Conservation (phyloP, 2,797 vertebrate genomes). For the Gastrophryne carolinensis region DNA sequence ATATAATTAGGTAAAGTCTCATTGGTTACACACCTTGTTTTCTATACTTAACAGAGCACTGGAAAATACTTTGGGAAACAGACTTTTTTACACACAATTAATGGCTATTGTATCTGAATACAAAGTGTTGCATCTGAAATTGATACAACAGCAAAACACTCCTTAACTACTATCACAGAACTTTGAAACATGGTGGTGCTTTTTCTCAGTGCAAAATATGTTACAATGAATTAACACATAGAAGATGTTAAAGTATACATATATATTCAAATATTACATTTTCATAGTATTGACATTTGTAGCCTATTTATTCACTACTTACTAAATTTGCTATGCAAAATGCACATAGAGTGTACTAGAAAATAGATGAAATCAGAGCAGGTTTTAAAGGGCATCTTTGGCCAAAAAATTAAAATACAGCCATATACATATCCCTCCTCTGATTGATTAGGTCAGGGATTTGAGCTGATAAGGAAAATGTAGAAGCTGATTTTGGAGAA, state of each 20-base stretch:
- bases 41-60: conserved; percentile 32
- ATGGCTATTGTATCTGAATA: background rate
- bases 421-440: no score
- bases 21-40: conserved; percentile 22
- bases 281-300: conserved; percentile 3
- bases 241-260: background rate
- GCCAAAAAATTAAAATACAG: no score
- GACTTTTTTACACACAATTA: conserved; percentile 17
- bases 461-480: no score
- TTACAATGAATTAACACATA: background rate
- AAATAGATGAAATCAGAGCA: no score
- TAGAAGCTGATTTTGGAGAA: no score
- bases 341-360: no score
- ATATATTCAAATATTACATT: conserved; percentile 5
- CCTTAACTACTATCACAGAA: background rate
- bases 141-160: conserved; percentile 8
- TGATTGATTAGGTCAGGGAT: no score
- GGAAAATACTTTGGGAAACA: conserved; percentile 4
- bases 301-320: no score
- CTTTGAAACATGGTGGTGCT: background rate
- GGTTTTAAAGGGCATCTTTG: no score
- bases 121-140: conserved; percentile 5
- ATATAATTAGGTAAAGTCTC: conserved; percentile 23
- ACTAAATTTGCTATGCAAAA: no score
- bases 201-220: background rate